Percentiles rank a stretch among this genome's conserved stretches.
These are phyloP conservation scores for Alca torda DNA, from an alignment of 2,797 vertebrate genomes.

Conservation along the genomic window DNA sequence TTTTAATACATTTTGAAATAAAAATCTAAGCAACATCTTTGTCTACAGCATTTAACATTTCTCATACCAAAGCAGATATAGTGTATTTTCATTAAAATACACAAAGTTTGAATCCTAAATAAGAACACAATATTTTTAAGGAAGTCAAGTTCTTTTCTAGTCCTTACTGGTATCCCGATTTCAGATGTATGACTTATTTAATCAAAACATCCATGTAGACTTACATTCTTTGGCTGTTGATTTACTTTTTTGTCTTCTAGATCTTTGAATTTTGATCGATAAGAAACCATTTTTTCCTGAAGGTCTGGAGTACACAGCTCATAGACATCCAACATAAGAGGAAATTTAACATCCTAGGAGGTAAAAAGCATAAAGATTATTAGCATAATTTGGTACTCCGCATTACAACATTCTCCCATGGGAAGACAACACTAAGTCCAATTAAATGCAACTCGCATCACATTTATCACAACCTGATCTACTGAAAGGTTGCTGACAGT, in stretches of 20 bases:
- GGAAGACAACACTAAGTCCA: background rate
- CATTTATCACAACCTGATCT: background rate
- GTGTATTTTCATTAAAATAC: background rate
- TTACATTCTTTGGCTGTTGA: slow-evolving; percentile 87
- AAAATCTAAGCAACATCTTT: background rate
- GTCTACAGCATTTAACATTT: background rate
- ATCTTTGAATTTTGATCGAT: slow-evolving; percentile 96
- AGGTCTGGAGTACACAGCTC: slow-evolving; percentile 93
- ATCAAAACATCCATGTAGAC: background rate
- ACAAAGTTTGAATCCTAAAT: background rate
- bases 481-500: background rate
- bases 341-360: slow-evolving; percentile 96
- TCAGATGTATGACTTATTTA: background rate
- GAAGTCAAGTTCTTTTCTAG: background rate
- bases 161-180: background rate
- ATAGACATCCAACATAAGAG: slow-evolving; percentile 96
- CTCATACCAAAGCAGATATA: background rate
- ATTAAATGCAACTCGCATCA: background rate
- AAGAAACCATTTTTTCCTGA: slow-evolving; percentile 93
- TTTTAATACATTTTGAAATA: background rate
- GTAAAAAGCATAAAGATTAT: background rate
- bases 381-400: background rate
- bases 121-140: background rate
- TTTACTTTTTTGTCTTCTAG: slow-evolving; percentile 94
- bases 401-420: background rate